phyloP scores from a whole-genome alignment of 2,113 vertebrate species.

The Brienomyrus longianalis region DNA sequence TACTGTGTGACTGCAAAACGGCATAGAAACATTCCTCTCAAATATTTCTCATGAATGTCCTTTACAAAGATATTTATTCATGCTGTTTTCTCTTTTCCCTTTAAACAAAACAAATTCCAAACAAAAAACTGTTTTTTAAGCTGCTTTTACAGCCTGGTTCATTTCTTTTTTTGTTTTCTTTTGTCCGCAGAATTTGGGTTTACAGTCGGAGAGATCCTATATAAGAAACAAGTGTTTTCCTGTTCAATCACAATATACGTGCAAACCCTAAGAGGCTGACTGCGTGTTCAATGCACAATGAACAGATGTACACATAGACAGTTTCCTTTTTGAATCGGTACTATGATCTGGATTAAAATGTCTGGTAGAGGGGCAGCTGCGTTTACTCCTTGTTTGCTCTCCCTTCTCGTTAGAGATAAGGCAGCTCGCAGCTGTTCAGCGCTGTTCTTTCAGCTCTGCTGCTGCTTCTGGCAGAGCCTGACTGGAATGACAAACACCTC shows the following conservation, averaged over 20 bases:
- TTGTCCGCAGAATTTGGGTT: background rate
- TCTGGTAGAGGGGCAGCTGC: background rate
- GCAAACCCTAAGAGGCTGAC: background rate
- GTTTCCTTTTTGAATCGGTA: background rate
- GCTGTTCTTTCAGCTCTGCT: slow-evolving; percentile 17
- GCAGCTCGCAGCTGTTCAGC: slow-evolving; percentile 9
- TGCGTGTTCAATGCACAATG: background rate
- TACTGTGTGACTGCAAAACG: background rate
- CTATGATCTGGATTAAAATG: background rate
- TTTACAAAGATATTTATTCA: background rate
- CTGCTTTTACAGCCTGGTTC: background rate
- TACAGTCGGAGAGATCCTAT: background rate
- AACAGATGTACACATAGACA: background rate
- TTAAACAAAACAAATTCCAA: no score
- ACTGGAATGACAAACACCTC: slow-evolving; percentile 40
- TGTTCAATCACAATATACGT: background rate
- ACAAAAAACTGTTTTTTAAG: background rate
- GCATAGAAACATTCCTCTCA: background rate
- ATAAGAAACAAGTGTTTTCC: background rate
- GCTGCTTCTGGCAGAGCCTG: slow-evolving; percentile 26
- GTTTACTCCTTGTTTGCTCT: background rate
- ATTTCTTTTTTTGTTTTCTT: background rate
- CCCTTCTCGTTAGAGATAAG: slow-evolving; percentile 11
- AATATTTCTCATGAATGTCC: background rate
- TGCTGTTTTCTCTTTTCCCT: background rate